These are phyloP conservation scores for Chydorus sphaericus DNA, from an alignment of 2,888 invertebrate species.

Conservation along the genomic window DNA sequence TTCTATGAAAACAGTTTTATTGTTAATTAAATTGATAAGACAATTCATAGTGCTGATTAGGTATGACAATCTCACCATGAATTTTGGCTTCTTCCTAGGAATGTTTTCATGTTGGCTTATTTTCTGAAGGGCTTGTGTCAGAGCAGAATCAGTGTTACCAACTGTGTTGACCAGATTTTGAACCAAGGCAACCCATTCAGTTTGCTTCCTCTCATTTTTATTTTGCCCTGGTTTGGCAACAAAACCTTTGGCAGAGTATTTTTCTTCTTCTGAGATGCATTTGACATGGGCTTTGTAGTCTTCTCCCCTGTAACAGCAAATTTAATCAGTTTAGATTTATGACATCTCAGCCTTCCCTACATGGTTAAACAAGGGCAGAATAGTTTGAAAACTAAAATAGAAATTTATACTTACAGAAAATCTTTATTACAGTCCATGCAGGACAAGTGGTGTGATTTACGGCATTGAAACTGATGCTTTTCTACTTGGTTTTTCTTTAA, in stretches of 20 bases:
- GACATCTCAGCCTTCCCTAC: too few relatives aligned
- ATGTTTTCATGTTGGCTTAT: constrained; percentile 62
- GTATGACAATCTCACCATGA: constrained; percentile 31
- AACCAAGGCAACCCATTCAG: constrained; percentile 57
- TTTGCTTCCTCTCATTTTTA: constrained; percentile 76
- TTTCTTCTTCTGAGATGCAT: constrained; percentile 71
- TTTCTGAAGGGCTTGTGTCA: constrained; percentile 46
- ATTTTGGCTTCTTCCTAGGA: constrained; percentile 71
- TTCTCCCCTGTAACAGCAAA: constrained; percentile 32
- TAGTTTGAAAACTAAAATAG: background rate
- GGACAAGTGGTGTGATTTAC: constrained; percentile 52
- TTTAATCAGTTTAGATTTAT: too few relatives aligned
- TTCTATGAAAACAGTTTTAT: constrained; percentile 23
- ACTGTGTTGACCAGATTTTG: background rate
- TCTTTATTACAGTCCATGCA: constrained; percentile 91
- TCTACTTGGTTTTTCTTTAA: constrained; percentile 82
- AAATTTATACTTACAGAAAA: constrained; percentile 45
- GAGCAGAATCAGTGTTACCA: constrained; percentile 32
- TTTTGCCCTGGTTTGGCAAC: constrained; percentile 50
- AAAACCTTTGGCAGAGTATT: constrained; percentile 73
- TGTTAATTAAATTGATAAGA: background rate
- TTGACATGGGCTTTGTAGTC: constrained; percentile 64
- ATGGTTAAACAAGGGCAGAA: too few relatives aligned
- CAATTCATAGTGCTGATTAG: background rate
- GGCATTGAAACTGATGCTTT: constrained; percentile 62